Percentiles rank a stretch among this genome's conserved stretches.
Evolutionary conservation across 2,888 invertebrate genomes (phyloP).

Genomic region (Cancer borealis): DNA sequence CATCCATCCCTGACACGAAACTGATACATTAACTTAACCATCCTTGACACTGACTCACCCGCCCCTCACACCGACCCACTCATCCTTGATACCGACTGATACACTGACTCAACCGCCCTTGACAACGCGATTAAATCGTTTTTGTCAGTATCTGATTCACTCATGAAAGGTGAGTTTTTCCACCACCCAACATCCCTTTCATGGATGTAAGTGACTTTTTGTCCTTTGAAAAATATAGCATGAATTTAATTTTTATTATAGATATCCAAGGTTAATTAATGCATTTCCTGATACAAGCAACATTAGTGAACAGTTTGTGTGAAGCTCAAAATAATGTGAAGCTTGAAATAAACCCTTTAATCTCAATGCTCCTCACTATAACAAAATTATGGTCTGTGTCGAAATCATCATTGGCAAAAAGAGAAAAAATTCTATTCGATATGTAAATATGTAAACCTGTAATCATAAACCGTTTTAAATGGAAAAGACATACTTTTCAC

Average conservation of each 20-base stretch:
- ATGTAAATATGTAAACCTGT: neutral
- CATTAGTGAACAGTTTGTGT: neutral
- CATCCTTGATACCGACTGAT: neutral
- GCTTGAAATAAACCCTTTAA: neutral
- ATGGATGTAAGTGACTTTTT: neutral
- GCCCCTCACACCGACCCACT: too few species aligned
- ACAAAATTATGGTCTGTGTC: neutral
- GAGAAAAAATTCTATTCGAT: neutral
- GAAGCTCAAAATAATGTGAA: constrained; percentile 10
- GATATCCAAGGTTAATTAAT: neutral
- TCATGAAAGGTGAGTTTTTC: neutral
- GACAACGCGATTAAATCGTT: neutral
- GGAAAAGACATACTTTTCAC: neutral
- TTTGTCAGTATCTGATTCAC: neutral
- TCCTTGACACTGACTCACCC: too few species aligned
- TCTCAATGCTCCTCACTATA: neutral
- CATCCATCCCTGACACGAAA: neutral
- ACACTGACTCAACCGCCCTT: neutral
- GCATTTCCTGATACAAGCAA: neutral
- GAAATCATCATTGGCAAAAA: neutral
- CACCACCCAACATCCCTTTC: neutral
- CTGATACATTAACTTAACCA: neutral
- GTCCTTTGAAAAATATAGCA: neutral
- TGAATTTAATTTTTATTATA: neutral
- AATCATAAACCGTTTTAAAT: neutral